These are phyloP conservation scores for Trypoxylon attenuatum DNA, from an alignment of 2,888 invertebrate species.

Conservation along the genomic window DNA sequence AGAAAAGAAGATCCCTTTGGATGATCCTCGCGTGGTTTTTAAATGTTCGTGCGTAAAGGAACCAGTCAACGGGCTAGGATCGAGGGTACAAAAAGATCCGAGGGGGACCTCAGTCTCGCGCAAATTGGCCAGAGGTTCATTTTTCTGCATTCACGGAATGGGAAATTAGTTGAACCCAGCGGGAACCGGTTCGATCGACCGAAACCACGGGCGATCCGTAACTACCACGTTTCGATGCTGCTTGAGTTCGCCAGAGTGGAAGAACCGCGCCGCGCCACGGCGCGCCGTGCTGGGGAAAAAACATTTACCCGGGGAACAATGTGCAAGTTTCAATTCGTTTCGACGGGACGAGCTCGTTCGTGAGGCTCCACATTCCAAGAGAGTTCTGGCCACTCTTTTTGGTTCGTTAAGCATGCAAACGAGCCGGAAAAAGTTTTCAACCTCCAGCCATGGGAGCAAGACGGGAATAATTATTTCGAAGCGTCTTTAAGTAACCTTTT, in stretches of 20 bases:
- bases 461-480: constrained; percentile 23
- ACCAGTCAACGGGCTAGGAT: neutral
- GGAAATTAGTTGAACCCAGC: neutral
- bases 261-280: neutral
- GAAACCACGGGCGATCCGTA: neutral
- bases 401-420: constrained; percentile 26
- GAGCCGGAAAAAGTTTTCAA: constrained; percentile 28
- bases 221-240: neutral
- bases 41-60: neutral
- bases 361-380: constrained; percentile 5
- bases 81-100: no score
- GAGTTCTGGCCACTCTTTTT: constrained; percentile 5
- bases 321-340: constrained; percentile 19
- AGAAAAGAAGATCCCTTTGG: no score
- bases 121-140: neutral
- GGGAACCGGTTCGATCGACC: constrained; percentile 6
- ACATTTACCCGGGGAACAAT: constrained; percentile 14
- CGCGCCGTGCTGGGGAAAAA: neutral
- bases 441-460: constrained; percentile 1
- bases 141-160: neutral
- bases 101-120: no score
- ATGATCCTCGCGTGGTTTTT: no score
- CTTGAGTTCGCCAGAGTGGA: neutral
- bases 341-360: neutral
- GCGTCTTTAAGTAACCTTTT: constrained; percentile 10